phyloP scores from a whole-genome alignment of 2,888 invertebrate genomes.

The Drosophila vallismaia region DNA sequence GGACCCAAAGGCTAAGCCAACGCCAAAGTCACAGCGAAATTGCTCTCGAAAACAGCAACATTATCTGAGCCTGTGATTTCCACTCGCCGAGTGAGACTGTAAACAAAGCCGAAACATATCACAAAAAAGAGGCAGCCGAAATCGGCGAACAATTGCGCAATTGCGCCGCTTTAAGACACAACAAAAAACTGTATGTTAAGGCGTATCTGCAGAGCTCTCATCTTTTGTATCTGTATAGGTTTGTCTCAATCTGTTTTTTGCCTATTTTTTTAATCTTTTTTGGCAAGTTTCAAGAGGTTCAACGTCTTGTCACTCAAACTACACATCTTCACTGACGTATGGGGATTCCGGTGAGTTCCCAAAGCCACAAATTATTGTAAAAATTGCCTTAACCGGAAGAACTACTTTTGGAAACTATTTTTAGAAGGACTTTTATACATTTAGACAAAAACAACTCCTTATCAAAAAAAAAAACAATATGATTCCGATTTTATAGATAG shows the following conservation, averaged over 20 bases:
- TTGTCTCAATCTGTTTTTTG: constrained; percentile 1
- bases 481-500: neutral
- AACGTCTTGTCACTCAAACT: constrained; percentile 22
- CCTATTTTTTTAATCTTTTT: constrained; percentile 1
- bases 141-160: constrained; percentile 77
- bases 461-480: too few relatives aligned
- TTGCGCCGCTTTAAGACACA: constrained; percentile 46
- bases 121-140: constrained; percentile 50
- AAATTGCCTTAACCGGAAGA: neutral
- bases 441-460: too few relatives aligned
- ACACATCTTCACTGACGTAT: constrained; percentile 3
- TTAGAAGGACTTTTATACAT: neutral
- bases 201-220: constrained; percentile 40
- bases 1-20: constrained; percentile 24
- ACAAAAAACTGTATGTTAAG: constrained; percentile 27
- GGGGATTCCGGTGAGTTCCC: neutral
- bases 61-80: constrained; percentile 16
- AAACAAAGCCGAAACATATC: constrained; percentile 46
- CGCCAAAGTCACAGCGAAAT: constrained; percentile 26
- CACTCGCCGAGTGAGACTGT: constrained; percentile 15
- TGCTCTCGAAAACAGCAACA: constrained; percentile 40
- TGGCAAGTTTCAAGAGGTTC: constrained; percentile 8
- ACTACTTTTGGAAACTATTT: neutral
- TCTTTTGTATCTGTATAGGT: constrained; percentile 6
- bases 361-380: neutral